Evolutionary conservation across 1,140 invertebrate genomes (phyloP).

Genomic region (Coelopa frigida): DNA sequence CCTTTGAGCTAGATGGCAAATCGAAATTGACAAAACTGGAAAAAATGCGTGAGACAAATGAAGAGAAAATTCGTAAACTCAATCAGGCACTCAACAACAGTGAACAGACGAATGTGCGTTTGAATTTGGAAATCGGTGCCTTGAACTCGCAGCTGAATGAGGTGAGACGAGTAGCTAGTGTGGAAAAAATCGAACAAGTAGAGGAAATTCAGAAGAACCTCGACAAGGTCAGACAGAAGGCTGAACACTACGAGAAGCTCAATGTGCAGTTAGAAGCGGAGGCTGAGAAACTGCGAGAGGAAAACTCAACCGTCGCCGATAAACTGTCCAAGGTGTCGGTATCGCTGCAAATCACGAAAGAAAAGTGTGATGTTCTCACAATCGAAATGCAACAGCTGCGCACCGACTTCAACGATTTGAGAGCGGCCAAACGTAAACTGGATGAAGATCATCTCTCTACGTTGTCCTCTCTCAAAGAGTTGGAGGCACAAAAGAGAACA

Average conservation of each 20-base stretch:
- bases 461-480: constrained; percentile 3
- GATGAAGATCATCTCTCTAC: constrained; percentile 6
- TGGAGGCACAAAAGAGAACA: constrained; percentile 7
- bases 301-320: constrained; percentile 12
- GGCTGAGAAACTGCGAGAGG: constrained; percentile 6
- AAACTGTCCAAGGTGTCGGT: constrained; percentile 15
- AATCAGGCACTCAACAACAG: constrained; percentile 7
- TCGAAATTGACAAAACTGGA: constrained; percentile 11
- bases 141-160: constrained; percentile 19
- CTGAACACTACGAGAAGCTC: constrained; percentile 3
- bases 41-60: constrained; percentile 10
- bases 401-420: constrained; percentile 9
- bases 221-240: not conserved
- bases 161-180: not conserved
- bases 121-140: constrained; percentile 22
- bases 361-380: not conserved
- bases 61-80: constrained; percentile 15
- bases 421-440: constrained; percentile 10
- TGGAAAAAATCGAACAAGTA: not conserved
- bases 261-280: constrained; percentile 11
- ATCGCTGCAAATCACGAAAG: constrained; percentile 10
- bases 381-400: constrained; percentile 8
- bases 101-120: constrained; percentile 13
- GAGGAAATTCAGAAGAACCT: not conserved
- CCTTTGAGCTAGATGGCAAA: constrained; percentile 12